Conservation (phyloP, 2,888 invertebrate genomes). For the Hypomecis atomaria region DNA sequence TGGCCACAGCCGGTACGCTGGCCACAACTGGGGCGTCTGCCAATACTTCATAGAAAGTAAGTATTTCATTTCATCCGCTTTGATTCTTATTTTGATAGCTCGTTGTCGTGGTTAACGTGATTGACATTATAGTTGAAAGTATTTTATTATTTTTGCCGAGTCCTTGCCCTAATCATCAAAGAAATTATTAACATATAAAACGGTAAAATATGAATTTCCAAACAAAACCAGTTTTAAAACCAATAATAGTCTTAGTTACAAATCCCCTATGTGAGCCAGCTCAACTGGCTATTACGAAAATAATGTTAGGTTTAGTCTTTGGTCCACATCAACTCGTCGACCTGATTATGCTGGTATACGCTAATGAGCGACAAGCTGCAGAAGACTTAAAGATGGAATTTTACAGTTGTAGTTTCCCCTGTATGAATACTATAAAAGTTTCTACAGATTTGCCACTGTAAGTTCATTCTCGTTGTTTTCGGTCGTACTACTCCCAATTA, state of each 20-base stretch:
- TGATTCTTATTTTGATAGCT: too few relatives aligned
- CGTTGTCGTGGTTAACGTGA: too few relatives aligned
- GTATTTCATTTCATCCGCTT: too few relatives aligned
- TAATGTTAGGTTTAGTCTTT: constrained; percentile 67
- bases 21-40: too few relatives aligned
- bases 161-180: too few relatives aligned
- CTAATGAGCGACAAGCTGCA: constrained; percentile 60
- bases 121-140: too few relatives aligned
- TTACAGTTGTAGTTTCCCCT: constrained; percentile 61
- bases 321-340: constrained; percentile 63
- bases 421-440: constrained; percentile 59
- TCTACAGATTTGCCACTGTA: constrained; percentile 72
- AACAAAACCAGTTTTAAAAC: constrained; percentile 45
- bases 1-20: too few relatives aligned
- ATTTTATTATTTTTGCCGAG: too few relatives aligned
- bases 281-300: constrained; percentile 61
- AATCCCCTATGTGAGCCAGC: constrained; percentile 64
- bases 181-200: too few relatives aligned
- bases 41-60: too few relatives aligned
- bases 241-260: constrained; percentile 65
- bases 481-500: not conserved
- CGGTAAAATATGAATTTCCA: constrained; percentile 64
- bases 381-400: constrained; percentile 60
- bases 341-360: constrained; percentile 65
- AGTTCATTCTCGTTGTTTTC: constrained; percentile 3